phyloP scores from a whole-genome alignment of 92 coral and sea anemone genomes.

The Porites evermanni region DNA sequence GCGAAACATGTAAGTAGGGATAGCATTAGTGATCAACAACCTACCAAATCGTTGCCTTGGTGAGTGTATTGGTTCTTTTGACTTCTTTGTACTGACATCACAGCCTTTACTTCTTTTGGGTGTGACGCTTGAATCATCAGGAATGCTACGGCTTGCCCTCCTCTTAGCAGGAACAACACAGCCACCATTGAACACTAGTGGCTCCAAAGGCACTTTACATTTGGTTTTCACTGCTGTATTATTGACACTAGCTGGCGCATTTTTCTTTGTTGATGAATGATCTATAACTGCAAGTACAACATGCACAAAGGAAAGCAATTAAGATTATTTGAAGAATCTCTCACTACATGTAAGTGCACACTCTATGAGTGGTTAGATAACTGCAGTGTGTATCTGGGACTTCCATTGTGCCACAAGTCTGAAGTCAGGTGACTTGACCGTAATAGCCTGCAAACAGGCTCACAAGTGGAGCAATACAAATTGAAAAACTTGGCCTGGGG shows the following conservation, averaged over 20 bases:
- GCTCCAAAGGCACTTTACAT: background rate
- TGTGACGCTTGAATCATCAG: conserved; percentile 74
- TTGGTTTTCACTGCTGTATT: background rate
- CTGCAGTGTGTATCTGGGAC: too few relatives aligned
- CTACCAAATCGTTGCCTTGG: conserved; percentile 64
- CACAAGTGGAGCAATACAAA: too few relatives aligned
- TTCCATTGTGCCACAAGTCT: too few relatives aligned
- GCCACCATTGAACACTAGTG: conserved; percentile 34
- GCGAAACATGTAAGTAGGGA: too few relatives aligned
- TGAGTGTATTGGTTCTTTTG: conserved; percentile 15
- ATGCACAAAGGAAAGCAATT: background rate
- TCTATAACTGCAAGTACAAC: conserved; percentile 1
- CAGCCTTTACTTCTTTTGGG: conserved; percentile 67
- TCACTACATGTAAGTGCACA: too few relatives aligned
- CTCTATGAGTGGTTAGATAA: too few relatives aligned
- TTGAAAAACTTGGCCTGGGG: too few relatives aligned
- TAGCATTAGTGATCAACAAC: background rate
- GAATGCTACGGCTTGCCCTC: conserved; percentile 90
- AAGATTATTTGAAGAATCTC: too few relatives aligned
- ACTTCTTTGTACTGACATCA: conserved; percentile 17
- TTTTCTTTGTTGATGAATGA: background rate
- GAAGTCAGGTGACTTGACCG: too few relatives aligned
- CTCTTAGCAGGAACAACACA: conserved; percentile 61
- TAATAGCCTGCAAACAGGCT: too few relatives aligned
- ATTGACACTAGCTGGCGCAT: conserved; percentile 1